A percentile compares a stretch with the other conserved stretches of the same genome.
Evolutionary conservation across 2,797 vertebrate species (phyloP).

Genomic region (Enteromius fasciolatus): DNA sequence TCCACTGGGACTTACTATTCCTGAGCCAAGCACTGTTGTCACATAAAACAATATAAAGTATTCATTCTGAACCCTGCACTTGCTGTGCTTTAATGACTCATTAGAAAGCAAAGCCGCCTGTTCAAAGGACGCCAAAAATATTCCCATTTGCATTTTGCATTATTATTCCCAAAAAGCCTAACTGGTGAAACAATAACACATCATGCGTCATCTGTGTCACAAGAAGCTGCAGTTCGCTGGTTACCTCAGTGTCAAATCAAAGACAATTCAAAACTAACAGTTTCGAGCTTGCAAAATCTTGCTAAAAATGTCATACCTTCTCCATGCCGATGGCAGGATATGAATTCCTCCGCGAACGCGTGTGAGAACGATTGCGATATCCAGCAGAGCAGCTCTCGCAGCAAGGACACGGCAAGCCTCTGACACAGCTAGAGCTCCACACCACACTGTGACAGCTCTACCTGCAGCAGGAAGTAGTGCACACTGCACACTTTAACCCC

Average conservation of each 20-base stretch:
- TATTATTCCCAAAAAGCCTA: conserved; percentile 2
- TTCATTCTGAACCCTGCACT: conserved; percentile 14
- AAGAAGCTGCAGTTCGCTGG: conserved; percentile 15
- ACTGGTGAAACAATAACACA: not conserved
- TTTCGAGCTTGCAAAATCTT: not conserved
- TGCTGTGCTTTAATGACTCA: conserved; percentile 19
- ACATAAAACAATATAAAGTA: not conserved
- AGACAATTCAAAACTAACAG: not conserved
- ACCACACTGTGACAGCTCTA: conserved; percentile 69
- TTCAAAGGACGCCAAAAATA: conserved; percentile 33
- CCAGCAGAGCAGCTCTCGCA: conserved; percentile 30
- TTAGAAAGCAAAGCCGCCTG: not conserved
- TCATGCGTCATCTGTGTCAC: conserved; percentile 12
- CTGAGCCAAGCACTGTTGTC: not conserved
- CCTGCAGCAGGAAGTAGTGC: conserved; percentile 76
- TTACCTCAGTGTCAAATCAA: conserved; percentile 12
- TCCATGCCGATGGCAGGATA: conserved; percentile 48
- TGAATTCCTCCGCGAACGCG: conserved; percentile 14
- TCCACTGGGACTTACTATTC: conserved; percentile 13
- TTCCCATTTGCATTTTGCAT: conserved; percentile 8
- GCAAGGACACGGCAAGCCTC: conserved; percentile 54
- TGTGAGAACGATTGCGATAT: conserved; percentile 20
- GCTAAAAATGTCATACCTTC: conserved; percentile 48
- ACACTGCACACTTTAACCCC: conserved; percentile 70
- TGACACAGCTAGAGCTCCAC: conserved; percentile 41